Conservation (phyloP, 2,797 vertebrate genomes). For the Microcaecilia unicolor region DNA sequence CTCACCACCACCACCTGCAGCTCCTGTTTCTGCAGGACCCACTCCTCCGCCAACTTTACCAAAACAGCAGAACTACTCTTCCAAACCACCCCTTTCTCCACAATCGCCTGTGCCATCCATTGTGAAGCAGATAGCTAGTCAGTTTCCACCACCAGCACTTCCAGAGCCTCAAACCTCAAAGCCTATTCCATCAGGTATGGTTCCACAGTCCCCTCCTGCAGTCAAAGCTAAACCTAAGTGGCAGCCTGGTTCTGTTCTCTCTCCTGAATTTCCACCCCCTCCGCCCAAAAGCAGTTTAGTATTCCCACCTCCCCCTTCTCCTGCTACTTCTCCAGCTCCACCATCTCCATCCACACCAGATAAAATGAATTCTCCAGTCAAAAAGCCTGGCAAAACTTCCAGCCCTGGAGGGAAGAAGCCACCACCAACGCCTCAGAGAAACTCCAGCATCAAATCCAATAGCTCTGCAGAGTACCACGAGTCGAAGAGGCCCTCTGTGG, state of each 20-base stretch:
- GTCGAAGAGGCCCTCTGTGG: slow-evolving; percentile 73
- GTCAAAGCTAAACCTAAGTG: slow-evolving; percentile 91
- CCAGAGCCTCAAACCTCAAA: slow-evolving; percentile 48
- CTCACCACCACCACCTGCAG: slow-evolving; percentile 30
- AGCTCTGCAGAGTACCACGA: slow-evolving; percentile 69
- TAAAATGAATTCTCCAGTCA: slow-evolving; percentile 64
- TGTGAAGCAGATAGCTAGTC: slow-evolving; percentile 80
- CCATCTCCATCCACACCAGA: slow-evolving; percentile 62
- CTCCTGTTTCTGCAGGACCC: slow-evolving; percentile 38
- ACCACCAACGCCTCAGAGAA: slow-evolving; percentile 81
- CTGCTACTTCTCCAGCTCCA: slow-evolving; percentile 44
- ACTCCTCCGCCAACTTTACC: slow-evolving; percentile 73
- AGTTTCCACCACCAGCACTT: slow-evolving; percentile 68
- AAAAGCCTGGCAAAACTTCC: slow-evolving; percentile 61
- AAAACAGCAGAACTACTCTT: slow-evolving; percentile 78
- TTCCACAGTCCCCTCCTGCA: slow-evolving; percentile 78
- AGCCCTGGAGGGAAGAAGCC: slow-evolving; percentile 71
- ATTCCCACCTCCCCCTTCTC: slow-evolving; percentile 46
- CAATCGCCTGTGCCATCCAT: slow-evolving; percentile 48
- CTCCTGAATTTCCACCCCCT: slow-evolving; percentile 82
- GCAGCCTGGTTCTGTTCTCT: slow-evolving; percentile 66
- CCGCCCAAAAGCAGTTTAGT: slow-evolving; percentile 69
- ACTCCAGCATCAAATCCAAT: slow-evolving; percentile 74
- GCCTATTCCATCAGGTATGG: slow-evolving; percentile 42
- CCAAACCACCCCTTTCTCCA: slow-evolving; percentile 52